Percentiles rank a stretch among this genome's conserved stretches.
These are phyloP conservation scores for Opisthograptis luteolata DNA, from an alignment of 2,888 invertebrate species.

Conservation along the genomic window DNA sequence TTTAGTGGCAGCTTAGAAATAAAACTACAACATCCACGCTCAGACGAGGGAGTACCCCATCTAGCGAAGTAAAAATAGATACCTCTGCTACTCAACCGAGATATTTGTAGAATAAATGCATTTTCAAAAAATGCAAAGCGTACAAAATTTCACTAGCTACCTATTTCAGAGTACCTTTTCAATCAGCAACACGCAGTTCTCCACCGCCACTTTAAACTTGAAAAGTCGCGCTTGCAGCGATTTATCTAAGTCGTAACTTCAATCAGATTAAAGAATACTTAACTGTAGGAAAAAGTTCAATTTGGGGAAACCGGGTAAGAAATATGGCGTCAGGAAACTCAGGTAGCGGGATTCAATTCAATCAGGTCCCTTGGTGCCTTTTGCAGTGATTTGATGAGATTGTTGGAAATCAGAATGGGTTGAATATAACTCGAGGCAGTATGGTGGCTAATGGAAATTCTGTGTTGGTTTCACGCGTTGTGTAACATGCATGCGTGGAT, in stretches of 20 bases:
- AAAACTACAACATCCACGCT: no score
- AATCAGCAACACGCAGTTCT: constrained; percentile 37
- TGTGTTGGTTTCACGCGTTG: constrained; percentile 28
- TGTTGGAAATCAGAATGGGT: constrained; percentile 77
- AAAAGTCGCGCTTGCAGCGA: constrained; percentile 51
- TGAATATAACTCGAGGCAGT: constrained; percentile 33
- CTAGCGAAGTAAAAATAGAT: no score
- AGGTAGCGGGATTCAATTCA: constrained; percentile 73
- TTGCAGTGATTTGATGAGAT: constrained; percentile 79
- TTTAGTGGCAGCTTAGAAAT: no score
- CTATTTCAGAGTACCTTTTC: constrained; percentile 27
- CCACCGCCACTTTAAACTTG: constrained; percentile 39
- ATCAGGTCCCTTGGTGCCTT: constrained; percentile 78
- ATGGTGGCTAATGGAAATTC: constrained; percentile 36
- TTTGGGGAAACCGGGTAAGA: constrained; percentile 77
- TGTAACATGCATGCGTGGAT: constrained; percentile 4
- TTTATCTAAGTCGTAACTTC: constrained; percentile 76
- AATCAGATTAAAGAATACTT: constrained; percentile 83
- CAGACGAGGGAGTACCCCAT: no score
- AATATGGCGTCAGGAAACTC: constrained; percentile 73
- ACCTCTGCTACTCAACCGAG: no score
- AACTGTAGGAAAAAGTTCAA: constrained; percentile 77
- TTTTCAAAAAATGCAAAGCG: neutral
- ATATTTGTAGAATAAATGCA: no score
- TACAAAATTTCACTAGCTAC: neutral